These are phyloP conservation scores for Euura lappo DNA, from an alignment of 1,140 invertebrate genomes.

Conservation along the genomic window DNA sequence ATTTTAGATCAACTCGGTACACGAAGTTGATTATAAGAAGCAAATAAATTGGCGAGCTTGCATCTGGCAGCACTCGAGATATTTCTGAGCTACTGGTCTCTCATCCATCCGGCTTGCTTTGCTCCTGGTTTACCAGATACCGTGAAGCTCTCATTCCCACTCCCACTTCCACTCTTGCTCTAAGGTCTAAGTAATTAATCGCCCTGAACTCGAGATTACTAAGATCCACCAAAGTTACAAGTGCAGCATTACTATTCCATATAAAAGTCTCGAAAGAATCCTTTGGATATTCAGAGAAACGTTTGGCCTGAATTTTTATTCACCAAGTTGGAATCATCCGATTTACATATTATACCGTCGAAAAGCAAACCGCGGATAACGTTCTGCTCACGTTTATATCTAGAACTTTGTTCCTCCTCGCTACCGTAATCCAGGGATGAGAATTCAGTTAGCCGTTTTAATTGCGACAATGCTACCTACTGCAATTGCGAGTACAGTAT, in stretches of 20 bases:
- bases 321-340: no score
- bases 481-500: neutral
- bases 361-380: no score
- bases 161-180: no score
- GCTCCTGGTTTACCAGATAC: neutral
- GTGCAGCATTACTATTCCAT: neutral
- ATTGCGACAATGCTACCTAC: neutral
- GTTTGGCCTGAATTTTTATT: no score
- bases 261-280: no score
- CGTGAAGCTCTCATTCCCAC: neutral
- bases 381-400: no score
- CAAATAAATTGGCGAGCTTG: slow-evolving; percentile 7
- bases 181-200: neutral
- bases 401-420: neutral
- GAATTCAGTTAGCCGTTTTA: slow-evolving; percentile 5
- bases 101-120: neutral
- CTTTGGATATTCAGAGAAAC: no score
- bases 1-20: slow-evolving; percentile 2
- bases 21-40: neutral
- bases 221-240: neutral
- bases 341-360: no score
- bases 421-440: neutral
- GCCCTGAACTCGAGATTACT: neutral
- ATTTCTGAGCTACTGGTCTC: slow-evolving; percentile 4
- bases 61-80: slow-evolving; percentile 5